Evolutionary conservation across 2,113 vertebrate genomes (phyloP).

Genomic region (Oryzias celebensis): DNA sequence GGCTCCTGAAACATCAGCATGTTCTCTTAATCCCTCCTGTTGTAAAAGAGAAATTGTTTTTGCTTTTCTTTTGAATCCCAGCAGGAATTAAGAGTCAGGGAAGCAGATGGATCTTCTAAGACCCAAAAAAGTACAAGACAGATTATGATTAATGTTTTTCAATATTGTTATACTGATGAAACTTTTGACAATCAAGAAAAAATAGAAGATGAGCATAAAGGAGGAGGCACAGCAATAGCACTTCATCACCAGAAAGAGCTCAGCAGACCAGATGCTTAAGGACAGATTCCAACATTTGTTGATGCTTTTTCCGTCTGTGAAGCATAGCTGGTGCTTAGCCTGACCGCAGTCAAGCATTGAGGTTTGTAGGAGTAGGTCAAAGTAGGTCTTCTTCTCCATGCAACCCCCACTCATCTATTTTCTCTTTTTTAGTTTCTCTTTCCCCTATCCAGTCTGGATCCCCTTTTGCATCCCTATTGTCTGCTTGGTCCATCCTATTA

Average conservation of each 20-base stretch:
- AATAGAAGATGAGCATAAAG: constrained; percentile 13
- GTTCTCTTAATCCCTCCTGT: constrained; percentile 54
- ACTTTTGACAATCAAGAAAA: constrained; percentile 27
- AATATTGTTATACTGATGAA: constrained; percentile 72
- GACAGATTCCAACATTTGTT: constrained; percentile 31
- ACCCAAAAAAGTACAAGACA: constrained; percentile 48
- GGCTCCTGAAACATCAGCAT: constrained; percentile 49
- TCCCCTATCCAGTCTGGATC: too few relatives aligned
- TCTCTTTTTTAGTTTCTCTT: too few relatives aligned
- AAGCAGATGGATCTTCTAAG: constrained; percentile 65
- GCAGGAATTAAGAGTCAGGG: constrained; percentile 61
- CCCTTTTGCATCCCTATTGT: too few relatives aligned
- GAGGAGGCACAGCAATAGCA: constrained; percentile 22
- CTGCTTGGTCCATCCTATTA: too few relatives aligned
- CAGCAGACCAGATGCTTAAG: constrained; percentile 49
- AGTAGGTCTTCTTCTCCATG: too few relatives aligned
- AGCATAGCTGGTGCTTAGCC: too few relatives aligned
- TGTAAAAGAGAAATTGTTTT: constrained; percentile 63
- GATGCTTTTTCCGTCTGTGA: too few relatives aligned
- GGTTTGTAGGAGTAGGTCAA: too few relatives aligned
- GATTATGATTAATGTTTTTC: constrained; percentile 70
- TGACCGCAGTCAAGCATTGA: too few relatives aligned
- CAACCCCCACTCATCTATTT: too few relatives aligned
- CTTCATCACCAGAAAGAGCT: constrained; percentile 56
- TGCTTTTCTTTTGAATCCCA: constrained; percentile 56